phyloP scores from a whole-genome alignment of 2,113 vertebrate species.

The Clarias batrachus region DNA sequence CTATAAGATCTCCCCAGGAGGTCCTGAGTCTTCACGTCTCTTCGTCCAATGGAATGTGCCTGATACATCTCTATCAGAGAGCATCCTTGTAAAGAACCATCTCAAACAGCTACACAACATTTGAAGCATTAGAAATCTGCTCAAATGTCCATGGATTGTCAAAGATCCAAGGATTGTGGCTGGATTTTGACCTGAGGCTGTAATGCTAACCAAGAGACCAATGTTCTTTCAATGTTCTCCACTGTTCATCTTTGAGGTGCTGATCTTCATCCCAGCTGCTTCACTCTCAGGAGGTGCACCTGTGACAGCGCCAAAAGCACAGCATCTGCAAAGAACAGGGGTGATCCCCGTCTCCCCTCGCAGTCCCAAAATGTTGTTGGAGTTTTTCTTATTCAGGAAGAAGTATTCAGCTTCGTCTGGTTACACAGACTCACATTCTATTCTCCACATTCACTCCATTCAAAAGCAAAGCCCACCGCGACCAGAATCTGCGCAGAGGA shows the following conservation, averaged over 20 bases:
- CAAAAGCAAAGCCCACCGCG: slow-evolving; percentile 60
- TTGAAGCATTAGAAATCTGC: background rate
- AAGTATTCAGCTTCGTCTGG: background rate
- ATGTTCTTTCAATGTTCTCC: background rate
- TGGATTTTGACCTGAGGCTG: background rate
- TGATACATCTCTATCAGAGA: background rate
- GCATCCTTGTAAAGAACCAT: background rate
- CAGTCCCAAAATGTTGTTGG: background rate
- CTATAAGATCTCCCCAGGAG: background rate
- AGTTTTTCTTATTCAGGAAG: background rate
- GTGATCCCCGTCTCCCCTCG: background rate
- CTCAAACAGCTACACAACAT: background rate
- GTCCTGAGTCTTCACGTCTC: background rate
- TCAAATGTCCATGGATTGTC: background rate
- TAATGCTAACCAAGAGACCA: background rate
- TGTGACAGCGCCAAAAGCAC: no score
- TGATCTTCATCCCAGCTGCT: background rate
- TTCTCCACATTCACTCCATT: slow-evolving; percentile 56
- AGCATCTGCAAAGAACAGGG: background rate
- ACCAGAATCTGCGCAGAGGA: slow-evolving; percentile 72
- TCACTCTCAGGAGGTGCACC: background rate
- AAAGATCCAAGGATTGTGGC: no score
- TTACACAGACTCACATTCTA: slow-evolving; percentile 53
- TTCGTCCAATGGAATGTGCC: background rate
- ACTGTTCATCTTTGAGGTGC: no score